Base-by-base conservation (phyloP, 53 echinoderm and acorn worm species). In the Henricia sp. region DNA sequence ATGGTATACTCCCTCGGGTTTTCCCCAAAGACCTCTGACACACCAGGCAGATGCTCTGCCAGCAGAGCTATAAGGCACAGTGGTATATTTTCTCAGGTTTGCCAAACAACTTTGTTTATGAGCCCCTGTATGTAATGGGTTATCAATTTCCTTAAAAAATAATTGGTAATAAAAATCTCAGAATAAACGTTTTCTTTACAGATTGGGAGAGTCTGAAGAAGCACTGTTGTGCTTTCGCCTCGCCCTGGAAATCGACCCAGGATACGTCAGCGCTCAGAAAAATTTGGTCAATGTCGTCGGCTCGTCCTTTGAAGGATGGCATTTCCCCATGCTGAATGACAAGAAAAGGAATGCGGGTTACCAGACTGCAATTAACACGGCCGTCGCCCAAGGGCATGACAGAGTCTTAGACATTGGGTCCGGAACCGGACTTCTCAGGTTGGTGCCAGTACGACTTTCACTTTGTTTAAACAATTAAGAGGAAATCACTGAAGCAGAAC, bases 311-410 rank as follows among this genome's bases (percentile, higher is more conserved):
- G 78, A 88, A 57, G 80, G 94, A 52, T 93, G 94, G 94, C 94
- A 93, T 75, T 93, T 93, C 44, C 71, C 85, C 10, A 93, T 93
- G 94, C 68, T 93, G 33, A 93, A 93, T 74, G 94, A 93, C 42
- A 86, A 48, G 56, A 59, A 29, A 37, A 82, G 94, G 53, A 93
- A 93, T 70, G 3, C 40, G 24, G 82, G 85, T 30, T 93, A 89
- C 82, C 64, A 67, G 55, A 72, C 84, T 37, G 94, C 94, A 19
- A 77, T 93, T 21, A 39, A 80, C 11, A 73, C 67, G 58, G 91
- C 94, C 24, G 67, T 93, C 3, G 13, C 57, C 17, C 50, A 57
- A 20, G 94, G 94, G 25, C 88, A 85, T 28, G 51, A 82, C 51
- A 88, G 58, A 17, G 88, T 93, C 26, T 52, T 93, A 27, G 94